Base-by-base conservation (phyloP, 1,140 invertebrate species). In the Hestina assimilis region DNA sequence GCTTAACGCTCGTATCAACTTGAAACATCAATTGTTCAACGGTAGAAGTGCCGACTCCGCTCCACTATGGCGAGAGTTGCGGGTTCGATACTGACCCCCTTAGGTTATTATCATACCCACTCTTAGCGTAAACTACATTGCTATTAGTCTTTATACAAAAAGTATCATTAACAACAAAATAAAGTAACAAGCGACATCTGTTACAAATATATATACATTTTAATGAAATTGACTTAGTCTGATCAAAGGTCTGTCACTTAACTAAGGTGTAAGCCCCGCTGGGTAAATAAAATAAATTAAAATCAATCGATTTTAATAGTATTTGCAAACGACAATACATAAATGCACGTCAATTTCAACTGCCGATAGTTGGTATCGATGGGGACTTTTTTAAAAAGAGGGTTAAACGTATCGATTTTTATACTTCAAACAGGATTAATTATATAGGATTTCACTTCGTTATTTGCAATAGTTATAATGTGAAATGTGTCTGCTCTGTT, bases 291-390 rank as follows among this genome's bases (percentile, higher is more conserved):
- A 59, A 60, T 54, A 56, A 63, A 69, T 63, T 73, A 68, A 74
- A 66, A 64, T 28, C 59, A 73, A 73, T 73, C 66, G 63, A 66
- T 63, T 59, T 43, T 63, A 70, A 60, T 58, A 66, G 52, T 59
- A 63, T 58, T 66, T 70, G 72, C 59, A 45, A 57, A 52, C 70
- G 66, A 68, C 70, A 38, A 69, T 47, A 48, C 53, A 74, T 71
- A 73, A 78, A 62, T 68, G 65, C 69, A 71, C 72, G 77, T 81
- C 80, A 85, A 63, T 66, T 40, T 82, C 80, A 81, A 83, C 63
- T 71, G 71, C 79, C 75, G 78, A 81, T 79, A 79, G 81, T 79
- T 77, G 79, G 69, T 75, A 80, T 83, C 69, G 72, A 79, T 74
- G 64, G 51, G 72, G 72, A 61, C 53, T 68, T 59, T 59, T 43